A percentile compares a stretch with the other conserved stretches of the same genome.
Conservation (phyloP, 2,888 invertebrate species). For the Alentia gelatinosa region DNA sequence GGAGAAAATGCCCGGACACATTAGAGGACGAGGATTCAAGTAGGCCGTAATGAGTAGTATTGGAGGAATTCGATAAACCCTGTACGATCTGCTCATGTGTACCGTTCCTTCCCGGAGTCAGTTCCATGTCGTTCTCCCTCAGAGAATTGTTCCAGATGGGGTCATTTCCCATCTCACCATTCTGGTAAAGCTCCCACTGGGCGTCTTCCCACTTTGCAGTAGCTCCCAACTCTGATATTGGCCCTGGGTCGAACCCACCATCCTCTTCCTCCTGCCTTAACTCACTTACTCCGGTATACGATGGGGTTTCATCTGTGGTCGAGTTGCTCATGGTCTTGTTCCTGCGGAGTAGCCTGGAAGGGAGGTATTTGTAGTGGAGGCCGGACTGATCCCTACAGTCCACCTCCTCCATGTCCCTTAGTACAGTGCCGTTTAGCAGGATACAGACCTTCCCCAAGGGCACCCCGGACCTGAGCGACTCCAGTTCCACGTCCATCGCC, state of each 20-base stretch:
- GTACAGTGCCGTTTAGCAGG: slow-evolving; percentile 21
- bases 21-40: no score
- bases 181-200: slow-evolving; percentile 36
- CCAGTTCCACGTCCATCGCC: not conserved
- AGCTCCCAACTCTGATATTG: not conserved
- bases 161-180: not conserved
- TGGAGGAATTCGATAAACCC: no score
- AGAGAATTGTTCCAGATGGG: not conserved
- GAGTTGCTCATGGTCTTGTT: not conserved
- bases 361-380: slow-evolving; percentile 27
- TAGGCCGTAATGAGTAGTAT: no score
- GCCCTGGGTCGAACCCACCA: not conserved
- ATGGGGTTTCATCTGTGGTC: not conserved
- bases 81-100: no score
- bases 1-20: no score
- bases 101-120: no score
- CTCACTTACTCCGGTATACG: not conserved
- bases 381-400: slow-evolving; percentile 16
- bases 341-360: not conserved
- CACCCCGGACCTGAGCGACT: not conserved
- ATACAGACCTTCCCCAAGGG: slow-evolving; percentile 38
- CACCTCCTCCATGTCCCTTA: slow-evolving; percentile 42
- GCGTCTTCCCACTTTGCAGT: slow-evolving; percentile 33
- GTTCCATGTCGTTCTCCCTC: not conserved
- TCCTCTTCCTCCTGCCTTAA: not conserved